These are phyloP conservation scores for Pilophorus perplexus DNA, from an alignment of 2,888 invertebrate genomes.

Conservation along the genomic window DNA sequence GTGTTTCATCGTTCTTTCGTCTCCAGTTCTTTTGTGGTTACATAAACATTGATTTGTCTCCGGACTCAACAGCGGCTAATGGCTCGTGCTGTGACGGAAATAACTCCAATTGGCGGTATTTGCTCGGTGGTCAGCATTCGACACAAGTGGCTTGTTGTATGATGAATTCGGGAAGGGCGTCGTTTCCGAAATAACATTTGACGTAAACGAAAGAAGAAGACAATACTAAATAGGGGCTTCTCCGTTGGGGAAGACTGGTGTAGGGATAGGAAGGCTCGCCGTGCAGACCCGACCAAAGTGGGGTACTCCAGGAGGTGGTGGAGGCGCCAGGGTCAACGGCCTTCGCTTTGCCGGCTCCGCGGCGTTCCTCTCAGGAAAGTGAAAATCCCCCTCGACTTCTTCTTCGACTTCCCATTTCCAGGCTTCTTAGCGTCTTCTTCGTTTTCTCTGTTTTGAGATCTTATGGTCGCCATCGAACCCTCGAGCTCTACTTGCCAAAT, in stretches of 20 bases:
- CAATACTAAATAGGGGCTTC: constrained; percentile 2
- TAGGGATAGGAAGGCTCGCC: neutral
- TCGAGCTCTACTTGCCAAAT: too few species aligned
- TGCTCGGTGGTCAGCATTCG: too few species aligned
- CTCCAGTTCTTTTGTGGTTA: too few species aligned
- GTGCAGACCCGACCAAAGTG: neutral
- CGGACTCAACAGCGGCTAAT: too few species aligned
- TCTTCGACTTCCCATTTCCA: neutral
- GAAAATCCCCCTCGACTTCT: constrained; percentile 9
- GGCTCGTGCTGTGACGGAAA: too few species aligned
- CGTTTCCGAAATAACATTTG: neutral
- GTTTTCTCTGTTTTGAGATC: neutral
- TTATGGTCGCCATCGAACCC: neutral
- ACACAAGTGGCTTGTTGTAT: neutral
- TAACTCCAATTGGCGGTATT: too few species aligned
- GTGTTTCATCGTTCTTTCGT: too few species aligned
- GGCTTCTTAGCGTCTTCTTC: neutral
- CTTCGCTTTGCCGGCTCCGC: neutral
- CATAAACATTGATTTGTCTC: too few species aligned
- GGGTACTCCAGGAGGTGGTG: constrained; percentile 21
- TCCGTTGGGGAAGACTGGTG: too few species aligned
- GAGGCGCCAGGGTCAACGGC: constrained; percentile 26
- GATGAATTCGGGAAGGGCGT: neutral
- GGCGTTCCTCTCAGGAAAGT: constrained; percentile 25
- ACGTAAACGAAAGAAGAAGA: neutral